A percentile compares a stretch with the other conserved stretches of the same genome.
phyloP scores from a whole-genome alignment of 2,113 vertebrate species.

The Rhinolophus sinicus region DNA sequence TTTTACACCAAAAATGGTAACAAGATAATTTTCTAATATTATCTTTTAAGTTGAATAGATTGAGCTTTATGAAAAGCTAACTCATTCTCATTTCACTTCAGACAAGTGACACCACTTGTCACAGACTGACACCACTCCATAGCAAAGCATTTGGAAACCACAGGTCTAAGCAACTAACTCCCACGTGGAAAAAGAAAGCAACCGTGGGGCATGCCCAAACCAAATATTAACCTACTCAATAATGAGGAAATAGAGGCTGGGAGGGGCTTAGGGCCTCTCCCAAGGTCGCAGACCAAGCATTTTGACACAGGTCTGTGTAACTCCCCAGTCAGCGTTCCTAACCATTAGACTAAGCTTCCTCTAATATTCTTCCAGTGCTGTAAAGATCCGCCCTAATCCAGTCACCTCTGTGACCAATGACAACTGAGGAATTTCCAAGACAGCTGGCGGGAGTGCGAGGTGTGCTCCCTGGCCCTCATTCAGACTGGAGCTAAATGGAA shows the following conservation, averaged over 20 bases:
- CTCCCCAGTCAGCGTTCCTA: constrained; percentile 26
- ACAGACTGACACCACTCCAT: background rate
- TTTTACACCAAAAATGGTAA: constrained; percentile 36
- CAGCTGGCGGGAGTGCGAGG: constrained; percentile 62
- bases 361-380: constrained; percentile 44
- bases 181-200: constrained; percentile 49
- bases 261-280: constrained; percentile 2
- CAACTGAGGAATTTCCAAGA: constrained; percentile 68
- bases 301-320: constrained; percentile 31
- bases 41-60: constrained; percentile 40
- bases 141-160: background rate
- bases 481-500: constrained; percentile 68
- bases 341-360: constrained; percentile 45
- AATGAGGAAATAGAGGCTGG: constrained; percentile 32
- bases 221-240: constrained; percentile 54
- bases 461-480: constrained; percentile 48
- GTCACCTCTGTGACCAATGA: constrained; percentile 69
- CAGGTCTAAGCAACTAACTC: background rate
- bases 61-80: constrained; percentile 34
- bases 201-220: background rate
- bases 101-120: constrained; percentile 39
- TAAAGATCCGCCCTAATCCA: background rate
- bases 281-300: background rate
- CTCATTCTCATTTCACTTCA: constrained; percentile 46
- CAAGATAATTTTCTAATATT: constrained; percentile 37